Conservation (phyloP, 2,888 invertebrate species). For the Adineta ricciae region DNA sequence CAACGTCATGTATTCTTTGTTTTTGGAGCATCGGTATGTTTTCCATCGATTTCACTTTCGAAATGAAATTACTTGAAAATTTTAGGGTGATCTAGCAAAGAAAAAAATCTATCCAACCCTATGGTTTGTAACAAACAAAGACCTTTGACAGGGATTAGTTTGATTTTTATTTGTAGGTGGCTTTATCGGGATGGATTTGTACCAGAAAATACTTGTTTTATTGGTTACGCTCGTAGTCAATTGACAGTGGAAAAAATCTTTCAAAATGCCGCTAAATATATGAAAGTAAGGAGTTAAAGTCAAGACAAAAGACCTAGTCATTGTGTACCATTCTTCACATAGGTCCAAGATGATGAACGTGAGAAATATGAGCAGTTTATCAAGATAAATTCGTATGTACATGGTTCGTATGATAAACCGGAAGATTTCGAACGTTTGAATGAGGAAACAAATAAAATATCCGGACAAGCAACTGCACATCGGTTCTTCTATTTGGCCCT, state of each 20-base stretch:
- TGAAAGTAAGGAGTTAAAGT: constrained; percentile 32
- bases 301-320: too few species aligned
- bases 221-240: constrained; percentile 85
- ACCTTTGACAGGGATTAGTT: neutral
- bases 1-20: constrained; percentile 25
- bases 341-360: constrained; percentile 58
- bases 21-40: constrained; percentile 24
- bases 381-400: constrained; percentile 69
- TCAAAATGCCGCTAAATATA: neutral
- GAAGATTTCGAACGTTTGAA: constrained; percentile 72
- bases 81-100: constrained; percentile 76
- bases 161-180: constrained; percentile 55
- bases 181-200: constrained; percentile 80
- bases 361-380: constrained; percentile 72
- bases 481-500: constrained; percentile 90
- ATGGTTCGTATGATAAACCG: constrained; percentile 74
- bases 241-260: constrained; percentile 37
- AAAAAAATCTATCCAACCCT: constrained; percentile 98
- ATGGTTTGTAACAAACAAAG: constrained; percentile 55
- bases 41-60: neutral
- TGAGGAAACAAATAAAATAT: constrained; percentile 61
- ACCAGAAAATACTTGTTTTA: constrained; percentile 73
- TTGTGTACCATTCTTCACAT: too few species aligned
- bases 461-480: constrained; percentile 56
- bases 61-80: neutral